phyloP scores from a whole-genome alignment of 2,113 vertebrate genomes.

The Nanorana parkeri region DNA sequence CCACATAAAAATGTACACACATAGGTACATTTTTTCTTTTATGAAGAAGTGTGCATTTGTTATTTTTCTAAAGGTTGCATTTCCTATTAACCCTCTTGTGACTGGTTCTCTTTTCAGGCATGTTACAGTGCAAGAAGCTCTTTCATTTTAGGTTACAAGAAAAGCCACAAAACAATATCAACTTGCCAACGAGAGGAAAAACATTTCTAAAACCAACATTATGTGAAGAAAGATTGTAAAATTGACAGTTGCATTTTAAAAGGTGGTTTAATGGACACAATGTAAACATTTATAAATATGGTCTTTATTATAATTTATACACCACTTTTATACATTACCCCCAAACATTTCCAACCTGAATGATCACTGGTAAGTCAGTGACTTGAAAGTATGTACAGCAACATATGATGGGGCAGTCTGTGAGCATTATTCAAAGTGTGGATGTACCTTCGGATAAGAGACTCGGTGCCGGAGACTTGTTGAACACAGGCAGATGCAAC shows the following conservation, averaged over 20 bases:
- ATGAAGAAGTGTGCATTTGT: too few relatives aligned
- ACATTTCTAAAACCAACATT: too few relatives aligned
- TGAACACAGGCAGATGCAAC: neutral
- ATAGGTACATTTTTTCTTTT: too few relatives aligned
- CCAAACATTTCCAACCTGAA: constrained; percentile 39
- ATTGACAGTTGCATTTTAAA: neutral
- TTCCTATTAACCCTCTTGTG: too few relatives aligned
- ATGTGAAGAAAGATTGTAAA: too few relatives aligned
- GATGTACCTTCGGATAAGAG: constrained; percentile 18
- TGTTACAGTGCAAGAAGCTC: too few relatives aligned
- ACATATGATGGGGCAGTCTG: constrained; percentile 3
- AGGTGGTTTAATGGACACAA: constrained; percentile 15
- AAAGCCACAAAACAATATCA: too few relatives aligned
- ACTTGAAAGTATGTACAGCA: constrained; percentile 36
- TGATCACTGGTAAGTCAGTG: constrained; percentile 35
- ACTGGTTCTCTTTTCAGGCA: too few relatives aligned
- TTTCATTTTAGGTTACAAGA: too few relatives aligned
- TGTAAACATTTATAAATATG: constrained; percentile 42
- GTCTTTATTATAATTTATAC: constrained; percentile 47
- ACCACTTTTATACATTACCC: constrained; percentile 44
- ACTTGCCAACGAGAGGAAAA: too few relatives aligned
- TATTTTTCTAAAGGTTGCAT: too few relatives aligned
- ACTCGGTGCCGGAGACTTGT: constrained; percentile 28
- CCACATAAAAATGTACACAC: too few relatives aligned
- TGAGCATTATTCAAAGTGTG: neutral